Evolutionary conservation across 2,113 vertebrate species (phyloP).

Genomic region (Dicerorhinus sumatrensis): DNA sequence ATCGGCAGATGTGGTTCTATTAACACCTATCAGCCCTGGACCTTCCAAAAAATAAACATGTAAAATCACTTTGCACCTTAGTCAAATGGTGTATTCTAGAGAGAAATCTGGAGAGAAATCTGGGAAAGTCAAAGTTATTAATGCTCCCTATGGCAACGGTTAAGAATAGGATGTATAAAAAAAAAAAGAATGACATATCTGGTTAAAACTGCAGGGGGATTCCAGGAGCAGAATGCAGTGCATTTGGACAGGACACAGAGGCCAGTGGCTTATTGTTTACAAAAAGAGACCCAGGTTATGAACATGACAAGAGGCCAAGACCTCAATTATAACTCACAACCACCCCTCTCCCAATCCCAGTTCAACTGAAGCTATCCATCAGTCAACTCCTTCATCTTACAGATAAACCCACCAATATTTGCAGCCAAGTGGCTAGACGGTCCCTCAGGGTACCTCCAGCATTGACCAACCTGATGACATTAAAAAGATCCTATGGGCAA

Average conservation of each 20-base stretch:
- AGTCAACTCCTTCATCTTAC: slow-evolving; percentile 49
- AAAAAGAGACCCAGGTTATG: slow-evolving; percentile 70
- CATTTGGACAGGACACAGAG: slow-evolving; percentile 66
- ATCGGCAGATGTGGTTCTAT: slow-evolving; percentile 43
- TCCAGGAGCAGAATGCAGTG: slow-evolving; percentile 63
- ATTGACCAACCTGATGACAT: slow-evolving; percentile 46
- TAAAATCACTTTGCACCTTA: slow-evolving; percentile 71
- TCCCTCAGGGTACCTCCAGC: slow-evolving; percentile 58
- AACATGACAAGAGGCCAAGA: slow-evolving; percentile 78
- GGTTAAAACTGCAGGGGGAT: slow-evolving; percentile 59
- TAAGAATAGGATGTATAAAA: slow-evolving; percentile 50
- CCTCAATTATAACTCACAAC: slow-evolving; percentile 73
- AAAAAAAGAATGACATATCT: slow-evolving; percentile 52
- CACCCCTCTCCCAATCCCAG: slow-evolving; percentile 69
- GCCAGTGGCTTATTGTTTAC: slow-evolving; percentile 76
- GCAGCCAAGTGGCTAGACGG: slow-evolving; percentile 56
- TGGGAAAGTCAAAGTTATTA: slow-evolving; percentile 75
- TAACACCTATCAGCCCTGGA: slow-evolving; percentile 64
- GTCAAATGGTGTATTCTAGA: slow-evolving; percentile 51
- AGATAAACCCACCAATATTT: slow-evolving; percentile 70
- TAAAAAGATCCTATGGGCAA: slow-evolving; percentile 59
- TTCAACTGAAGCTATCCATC: slow-evolving; percentile 66
- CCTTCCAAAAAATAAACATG: slow-evolving; percentile 56
- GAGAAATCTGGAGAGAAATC: slow-evolving; percentile 52
- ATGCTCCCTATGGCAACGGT: slow-evolving; percentile 48